Evolutionary conservation across 1,140 invertebrate genomes (phyloP).

Genomic region (Pogonomyrmex californicus): DNA sequence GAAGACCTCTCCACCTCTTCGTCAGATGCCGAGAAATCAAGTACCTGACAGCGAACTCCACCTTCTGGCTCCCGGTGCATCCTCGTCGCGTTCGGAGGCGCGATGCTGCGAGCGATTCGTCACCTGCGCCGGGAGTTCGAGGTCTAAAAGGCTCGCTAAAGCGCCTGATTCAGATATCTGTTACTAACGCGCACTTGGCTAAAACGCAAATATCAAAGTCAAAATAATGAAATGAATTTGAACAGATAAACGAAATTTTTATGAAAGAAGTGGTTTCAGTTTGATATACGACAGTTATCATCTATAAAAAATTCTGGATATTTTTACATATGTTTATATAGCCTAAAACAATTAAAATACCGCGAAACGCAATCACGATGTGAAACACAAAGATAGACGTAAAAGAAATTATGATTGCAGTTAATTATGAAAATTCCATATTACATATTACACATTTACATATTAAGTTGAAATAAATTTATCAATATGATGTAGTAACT

Average conservation of each 20-base stretch:
- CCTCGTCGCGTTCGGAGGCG: constrained; percentile 52
- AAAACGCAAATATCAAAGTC: neutral
- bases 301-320: neutral
- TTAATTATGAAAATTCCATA: neutral
- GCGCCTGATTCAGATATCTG: constrained; percentile 7
- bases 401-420: neutral
- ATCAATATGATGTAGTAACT: neutral
- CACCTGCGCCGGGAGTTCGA: constrained; percentile 15
- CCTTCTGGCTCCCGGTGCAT: constrained; percentile 74
- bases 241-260: neutral
- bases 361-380: neutral
- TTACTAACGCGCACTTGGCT: neutral
- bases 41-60: constrained; percentile 75
- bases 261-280: neutral
- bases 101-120: constrained; percentile 57
- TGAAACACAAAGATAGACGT: neutral
- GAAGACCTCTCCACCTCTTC: constrained; percentile 75
- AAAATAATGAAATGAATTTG: neutral
- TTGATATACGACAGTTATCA: neutral
- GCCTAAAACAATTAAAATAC: neutral
- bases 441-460: no score
- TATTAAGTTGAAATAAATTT: neutral
- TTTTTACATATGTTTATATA: neutral
- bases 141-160: neutral
- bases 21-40: constrained; percentile 69